Base-by-base conservation (phyloP, 1,140 invertebrate species). In the Geopemphigus sp. region DNA sequence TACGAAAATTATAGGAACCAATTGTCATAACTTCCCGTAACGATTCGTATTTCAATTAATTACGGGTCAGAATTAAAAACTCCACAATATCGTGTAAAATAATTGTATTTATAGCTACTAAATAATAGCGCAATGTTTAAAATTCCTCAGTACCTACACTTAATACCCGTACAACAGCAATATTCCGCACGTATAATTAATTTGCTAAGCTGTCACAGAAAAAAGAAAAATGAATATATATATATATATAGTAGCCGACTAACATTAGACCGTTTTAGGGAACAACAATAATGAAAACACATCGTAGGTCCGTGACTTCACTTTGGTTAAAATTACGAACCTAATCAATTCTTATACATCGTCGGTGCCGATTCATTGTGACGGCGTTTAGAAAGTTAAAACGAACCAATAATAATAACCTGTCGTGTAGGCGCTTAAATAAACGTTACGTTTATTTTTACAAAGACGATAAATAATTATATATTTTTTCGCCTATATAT, bases 351-450 rank as follows among this genome's bases (percentile, higher is more conserved):
- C 22, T 3, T 29, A 72, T 17, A 24, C 15, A 14, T 0, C n/a
- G 29, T 47, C 14, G 5, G 14, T 50, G 45, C 24, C 53, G 68
- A 54, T 54, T 72, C 15, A 53, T 54, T 29, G 47, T n/a, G 15
- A 72, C 47, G 15, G 53, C 47, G 24, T 53, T 72, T 53, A 72
- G 47, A 72, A 54, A 72, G 24, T 72, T 53, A 29, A 26, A 39
- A 22, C 29, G 15, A 11, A 72, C 8, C 53, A 72, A 53, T 53
- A 54, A 50, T 12, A 45, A 45, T 45, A 50, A 50, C 12, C 47
- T 17, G 26, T 19, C n/a, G n/a, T n/a, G n/a, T n/a, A n/a, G n/a
- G n/a, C n/a, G n/a, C n/a, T n/a, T n/a, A n/a, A n/a, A n/a, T n/a
- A n/a, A 29, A 72, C 24, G 53, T 26, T 54, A 54, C 68, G 32